phyloP scores from a whole-genome alignment of 2,888 invertebrate genomes.

The Choreutis nemorana region DNA sequence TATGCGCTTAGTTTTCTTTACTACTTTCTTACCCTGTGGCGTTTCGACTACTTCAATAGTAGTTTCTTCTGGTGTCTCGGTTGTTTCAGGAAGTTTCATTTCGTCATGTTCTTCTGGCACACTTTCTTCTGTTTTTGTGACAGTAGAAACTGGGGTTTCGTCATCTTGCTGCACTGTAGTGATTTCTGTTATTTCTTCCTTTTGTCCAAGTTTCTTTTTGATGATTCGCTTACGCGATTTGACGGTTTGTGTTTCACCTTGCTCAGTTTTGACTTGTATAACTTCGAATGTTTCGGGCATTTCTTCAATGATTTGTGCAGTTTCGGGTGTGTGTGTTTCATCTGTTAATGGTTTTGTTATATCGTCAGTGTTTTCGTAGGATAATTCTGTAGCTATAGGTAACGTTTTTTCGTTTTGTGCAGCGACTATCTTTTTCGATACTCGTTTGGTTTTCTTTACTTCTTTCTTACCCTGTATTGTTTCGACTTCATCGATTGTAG shows the following conservation, averaged over 20 bases:
- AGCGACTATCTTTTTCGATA: conserved; percentile 26
- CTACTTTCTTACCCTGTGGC: conserved; percentile 13
- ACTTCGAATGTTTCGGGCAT: conserved; percentile 29
- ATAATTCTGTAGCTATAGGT: conserved; percentile 20
- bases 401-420: conserved; percentile 26
- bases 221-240: conserved; percentile 18
- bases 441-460: conserved; percentile 22
- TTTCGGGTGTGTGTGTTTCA: conserved; percentile 6
- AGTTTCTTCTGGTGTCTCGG: conserved; percentile 20
- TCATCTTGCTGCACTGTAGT: conserved; percentile 26
- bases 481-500: conserved; percentile 12
- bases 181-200: conserved; percentile 34
- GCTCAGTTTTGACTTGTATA: conserved; percentile 32
- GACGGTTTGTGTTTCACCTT: conserved; percentile 28
- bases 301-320: conserved; percentile 19
- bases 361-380: conserved; percentile 17
- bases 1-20: conserved; percentile 19
- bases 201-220: conserved; percentile 27
- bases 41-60: conserved; percentile 10
- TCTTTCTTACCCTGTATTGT: conserved; percentile 19
- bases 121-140: conserved; percentile 13
- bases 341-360: conserved; percentile 11
- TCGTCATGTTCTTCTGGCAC: conserved; percentile 29
- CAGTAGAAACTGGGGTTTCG: conserved; percentile 17
- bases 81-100: conserved; percentile 12